Conservation (phyloP, 2,888 invertebrate species). For the Octodonta nipae region DNA sequence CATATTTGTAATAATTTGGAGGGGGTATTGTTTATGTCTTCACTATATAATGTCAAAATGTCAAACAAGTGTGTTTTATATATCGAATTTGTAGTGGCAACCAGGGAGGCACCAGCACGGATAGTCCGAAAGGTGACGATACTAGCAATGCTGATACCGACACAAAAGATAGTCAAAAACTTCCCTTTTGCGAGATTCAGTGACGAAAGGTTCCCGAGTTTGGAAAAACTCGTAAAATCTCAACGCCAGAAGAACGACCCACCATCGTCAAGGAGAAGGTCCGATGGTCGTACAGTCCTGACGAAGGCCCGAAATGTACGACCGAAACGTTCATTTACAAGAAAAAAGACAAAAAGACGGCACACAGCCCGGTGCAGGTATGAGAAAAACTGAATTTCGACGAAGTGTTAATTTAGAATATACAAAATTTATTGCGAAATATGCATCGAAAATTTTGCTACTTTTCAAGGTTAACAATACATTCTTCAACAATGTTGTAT, state of each 20-base stretch:
- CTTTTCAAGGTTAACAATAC: no score
- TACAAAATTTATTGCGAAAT: background rate
- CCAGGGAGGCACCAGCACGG: slow-evolving; percentile 45
- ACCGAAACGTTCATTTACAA: slow-evolving; percentile 32
- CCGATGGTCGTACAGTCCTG: slow-evolving; percentile 36
- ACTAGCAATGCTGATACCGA: slow-evolving; percentile 30
- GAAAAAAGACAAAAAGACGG: slow-evolving; percentile 27
- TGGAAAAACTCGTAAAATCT: slow-evolving; percentile 37
- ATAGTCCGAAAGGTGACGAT: slow-evolving; percentile 36
- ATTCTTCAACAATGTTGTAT: no score
- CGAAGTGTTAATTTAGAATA: slow-evolving; percentile 12
- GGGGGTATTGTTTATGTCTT: no score
- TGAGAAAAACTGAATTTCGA: slow-evolving; percentile 21
- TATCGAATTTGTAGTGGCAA: slow-evolving; percentile 41
- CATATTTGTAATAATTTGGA: no score
- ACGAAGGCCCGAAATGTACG: slow-evolving; percentile 35
- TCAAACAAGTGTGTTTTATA: no score
- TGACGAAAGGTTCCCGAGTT: slow-evolving; percentile 52
- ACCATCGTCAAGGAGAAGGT: slow-evolving; percentile 28
- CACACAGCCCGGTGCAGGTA: slow-evolving; percentile 33
- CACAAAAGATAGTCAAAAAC: slow-evolving; percentile 52
- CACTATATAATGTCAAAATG: no score
- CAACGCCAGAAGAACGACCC: slow-evolving; percentile 34
- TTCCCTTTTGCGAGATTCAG: slow-evolving; percentile 63
- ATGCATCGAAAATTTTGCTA: no score